These are phyloP conservation scores for Stomatorhinus ivindoensis DNA, from an alignment of 2,113 vertebrate genomes.

Conservation along the genomic window DNA sequence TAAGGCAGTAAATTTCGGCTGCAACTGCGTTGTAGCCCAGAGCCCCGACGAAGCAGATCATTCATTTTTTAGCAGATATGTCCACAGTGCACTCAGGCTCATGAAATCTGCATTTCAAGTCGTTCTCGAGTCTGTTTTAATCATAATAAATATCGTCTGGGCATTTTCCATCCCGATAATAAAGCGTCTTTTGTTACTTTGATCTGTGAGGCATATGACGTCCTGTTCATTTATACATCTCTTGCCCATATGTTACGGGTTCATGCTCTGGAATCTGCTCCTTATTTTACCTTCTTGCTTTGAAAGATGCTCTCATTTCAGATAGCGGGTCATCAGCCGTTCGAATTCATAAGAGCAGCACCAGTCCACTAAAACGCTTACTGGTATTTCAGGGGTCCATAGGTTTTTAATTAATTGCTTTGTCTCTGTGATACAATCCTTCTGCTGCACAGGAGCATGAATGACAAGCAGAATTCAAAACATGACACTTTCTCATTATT, in stretches of 20 bases:
- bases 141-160: conserved; percentile 12
- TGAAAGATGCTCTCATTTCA: not conserved
- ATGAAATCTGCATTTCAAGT: conserved; percentile 10
- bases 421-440: conserved; percentile 12
- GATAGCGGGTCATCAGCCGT: not conserved
- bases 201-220: not conserved
- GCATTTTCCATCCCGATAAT: conserved; percentile 2
- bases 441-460: conserved; percentile 5
- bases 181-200: conserved; percentile 15
- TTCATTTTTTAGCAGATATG: conserved; percentile 14
- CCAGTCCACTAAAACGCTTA: not conserved
- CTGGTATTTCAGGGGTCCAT: conserved; percentile 16
- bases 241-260: not conserved
- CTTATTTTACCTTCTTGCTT: not conserved
- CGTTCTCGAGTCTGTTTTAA: conserved; percentile 7
- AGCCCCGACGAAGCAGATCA: not conserved
- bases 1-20: not conserved
- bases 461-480: conserved; percentile 21
- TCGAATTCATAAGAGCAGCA: not conserved
- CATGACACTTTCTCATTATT: conserved; percentile 20
- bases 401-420: conserved; percentile 25
- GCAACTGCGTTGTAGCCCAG: not conserved
- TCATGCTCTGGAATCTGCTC: not conserved
- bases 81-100: not conserved
- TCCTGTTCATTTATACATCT: conserved; percentile 6